Conservation (phyloP, 2,113 vertebrate genomes). For the Bos taurus region ARS-UCD2.0 NC_037329.1:64160501-64161000, state of each 20-base stretch:
- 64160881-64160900: background rate
- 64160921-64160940: background rate
- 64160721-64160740: conserved; percentile 63
- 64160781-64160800: background rate
- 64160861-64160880: background rate
- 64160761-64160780: conserved; percentile 75
- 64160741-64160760: conserved; percentile 67
- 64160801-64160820: background rate
- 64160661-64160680: conserved; percentile 71
- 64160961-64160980: background rate
- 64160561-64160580: conserved; percentile 36
- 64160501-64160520: background rate
- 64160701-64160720: conserved; percentile 59
- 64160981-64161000: background rate
- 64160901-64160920: background rate
- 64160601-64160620: conserved; percentile 29
- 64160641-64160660: conserved; percentile 22
- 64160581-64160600: conserved; percentile 38
- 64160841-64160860: background rate
- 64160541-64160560: conserved; percentile 19
- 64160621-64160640: conserved; percentile 43
- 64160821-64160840: background rate
- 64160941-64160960: background rate
- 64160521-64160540: background rate
- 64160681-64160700: conserved; percentile 57